phyloP scores from a whole-genome alignment of 2,888 invertebrate genomes.

The Cinara cedri region DNA sequence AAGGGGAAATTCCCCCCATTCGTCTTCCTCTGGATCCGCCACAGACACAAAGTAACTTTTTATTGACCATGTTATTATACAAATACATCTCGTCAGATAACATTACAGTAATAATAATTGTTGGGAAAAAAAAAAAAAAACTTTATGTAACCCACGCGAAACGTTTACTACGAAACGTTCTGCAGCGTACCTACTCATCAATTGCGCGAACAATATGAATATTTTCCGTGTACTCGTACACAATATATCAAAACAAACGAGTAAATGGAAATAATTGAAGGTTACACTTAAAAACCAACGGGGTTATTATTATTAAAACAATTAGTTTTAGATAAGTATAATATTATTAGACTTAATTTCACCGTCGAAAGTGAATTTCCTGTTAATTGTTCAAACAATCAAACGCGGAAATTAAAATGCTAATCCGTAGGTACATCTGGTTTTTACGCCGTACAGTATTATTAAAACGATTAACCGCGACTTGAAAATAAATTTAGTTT shows the following conservation, averaged over 20 bases:
- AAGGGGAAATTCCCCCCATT: too few relatives aligned
- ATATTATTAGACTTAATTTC: constrained; percentile 4
- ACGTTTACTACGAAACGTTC: not conserved
- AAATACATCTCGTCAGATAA: too few relatives aligned
- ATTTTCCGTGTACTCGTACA: not conserved
- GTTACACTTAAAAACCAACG: constrained; percentile 25
- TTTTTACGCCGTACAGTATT: not conserved
- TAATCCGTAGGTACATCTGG: not conserved
- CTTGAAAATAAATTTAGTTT: constrained; percentile 2
- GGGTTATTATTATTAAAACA: not conserved
- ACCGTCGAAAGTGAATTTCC: constrained; percentile 45
- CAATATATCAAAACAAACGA: not conserved
- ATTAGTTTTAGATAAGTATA: constrained; percentile 6
- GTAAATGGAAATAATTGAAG: constrained; percentile 27
- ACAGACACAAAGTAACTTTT: too few relatives aligned
- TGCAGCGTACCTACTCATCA: not conserved
- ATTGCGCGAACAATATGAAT: not conserved
- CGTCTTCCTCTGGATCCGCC: too few relatives aligned
- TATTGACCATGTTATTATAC: too few relatives aligned
- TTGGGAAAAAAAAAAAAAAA: too few relatives aligned
- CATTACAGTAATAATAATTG: too few relatives aligned
- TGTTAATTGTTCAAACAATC: constrained; percentile 34
- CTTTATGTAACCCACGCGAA: not conserved
- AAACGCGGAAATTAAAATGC: constrained; percentile 8
- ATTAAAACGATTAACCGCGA: not conserved